Evolutionary conservation across 2,888 invertebrate genomes (phyloP).

Genomic region (Ypsolopha sequella): DNA sequence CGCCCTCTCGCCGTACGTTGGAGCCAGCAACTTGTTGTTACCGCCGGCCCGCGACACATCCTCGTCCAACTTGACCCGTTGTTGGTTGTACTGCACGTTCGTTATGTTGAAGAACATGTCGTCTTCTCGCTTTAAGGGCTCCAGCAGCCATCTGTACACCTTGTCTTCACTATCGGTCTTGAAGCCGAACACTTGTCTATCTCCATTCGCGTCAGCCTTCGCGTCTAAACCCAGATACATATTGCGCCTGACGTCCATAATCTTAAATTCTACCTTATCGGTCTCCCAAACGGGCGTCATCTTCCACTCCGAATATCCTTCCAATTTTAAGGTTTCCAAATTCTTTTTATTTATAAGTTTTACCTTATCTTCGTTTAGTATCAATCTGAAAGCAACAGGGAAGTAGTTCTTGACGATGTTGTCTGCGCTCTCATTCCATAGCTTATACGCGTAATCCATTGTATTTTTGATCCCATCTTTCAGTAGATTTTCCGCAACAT

Average conservation of each 20-base stretch:
- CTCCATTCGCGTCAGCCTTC: constrained; percentile 12
- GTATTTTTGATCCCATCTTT: constrained; percentile 11
- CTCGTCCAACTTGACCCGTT: constrained; percentile 19
- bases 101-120: constrained; percentile 20
- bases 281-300: constrained; percentile 18
- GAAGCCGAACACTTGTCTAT: constrained; percentile 20
- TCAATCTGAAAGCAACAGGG: constrained; percentile 17
- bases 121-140: constrained; percentile 17
- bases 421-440: constrained; percentile 17
- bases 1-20: constrained; percentile 5
- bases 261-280: constrained; percentile 19
- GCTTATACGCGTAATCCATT: constrained; percentile 20
- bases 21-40: not conserved
- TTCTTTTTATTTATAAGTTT: constrained; percentile 19
- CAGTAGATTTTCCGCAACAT: constrained; percentile 17
- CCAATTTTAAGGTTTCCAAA: constrained; percentile 19
- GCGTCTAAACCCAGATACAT: constrained; percentile 23
- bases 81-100: constrained; percentile 18
- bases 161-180: constrained; percentile 10
- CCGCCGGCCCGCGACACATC: not conserved
- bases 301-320: constrained; percentile 18
- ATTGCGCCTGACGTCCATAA: constrained; percentile 17
- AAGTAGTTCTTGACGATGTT: constrained; percentile 18
- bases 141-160: constrained; percentile 18
- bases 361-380: constrained; percentile 17